A percentile compares a stretch with the other conserved stretches of the same genome.
These are phyloP conservation scores for Drosophila burlai DNA, from an alignment of 1,140 invertebrate species.

Conservation along the genomic window DNA sequence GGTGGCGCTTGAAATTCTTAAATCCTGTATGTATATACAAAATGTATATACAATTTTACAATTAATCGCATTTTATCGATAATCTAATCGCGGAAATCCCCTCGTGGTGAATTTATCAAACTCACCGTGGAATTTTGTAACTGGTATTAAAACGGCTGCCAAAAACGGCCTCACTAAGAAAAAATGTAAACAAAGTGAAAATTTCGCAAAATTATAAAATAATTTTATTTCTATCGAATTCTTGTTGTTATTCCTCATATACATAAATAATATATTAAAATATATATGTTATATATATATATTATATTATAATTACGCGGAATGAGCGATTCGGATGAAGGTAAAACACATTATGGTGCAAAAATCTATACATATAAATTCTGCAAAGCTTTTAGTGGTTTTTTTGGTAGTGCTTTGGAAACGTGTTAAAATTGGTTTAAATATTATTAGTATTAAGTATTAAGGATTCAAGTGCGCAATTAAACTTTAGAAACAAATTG, in stretches of 20 bases:
- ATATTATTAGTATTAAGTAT: not conserved
- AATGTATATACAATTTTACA: no score
- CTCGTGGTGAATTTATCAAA: no score
- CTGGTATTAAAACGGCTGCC: not conserved
- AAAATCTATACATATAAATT: not conserved
- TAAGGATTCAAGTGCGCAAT: not conserved
- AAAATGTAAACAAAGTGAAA: conserved; percentile 70
- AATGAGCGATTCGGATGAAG: conserved; percentile 73
- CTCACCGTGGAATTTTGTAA: no score
- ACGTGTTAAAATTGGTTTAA: not conserved
- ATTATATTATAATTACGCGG: no score
- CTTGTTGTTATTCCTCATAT: no score
- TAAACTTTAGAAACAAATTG: not conserved
- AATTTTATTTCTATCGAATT: conserved; percentile 2
- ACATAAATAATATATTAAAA: no score
- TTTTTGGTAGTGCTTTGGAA: not conserved
- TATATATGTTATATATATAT: no score
- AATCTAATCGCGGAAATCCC: not conserved
- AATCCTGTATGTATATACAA: no score
- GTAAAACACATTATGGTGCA: conserved; percentile 29
- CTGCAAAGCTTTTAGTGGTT: not conserved
- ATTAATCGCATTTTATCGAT: not conserved
- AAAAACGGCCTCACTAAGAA: not conserved
- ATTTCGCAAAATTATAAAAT: conserved; percentile 33
- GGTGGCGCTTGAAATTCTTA: no score